Conservation (phyloP, 2,113 vertebrate genomes). For the Trogon surrucura region DNA sequence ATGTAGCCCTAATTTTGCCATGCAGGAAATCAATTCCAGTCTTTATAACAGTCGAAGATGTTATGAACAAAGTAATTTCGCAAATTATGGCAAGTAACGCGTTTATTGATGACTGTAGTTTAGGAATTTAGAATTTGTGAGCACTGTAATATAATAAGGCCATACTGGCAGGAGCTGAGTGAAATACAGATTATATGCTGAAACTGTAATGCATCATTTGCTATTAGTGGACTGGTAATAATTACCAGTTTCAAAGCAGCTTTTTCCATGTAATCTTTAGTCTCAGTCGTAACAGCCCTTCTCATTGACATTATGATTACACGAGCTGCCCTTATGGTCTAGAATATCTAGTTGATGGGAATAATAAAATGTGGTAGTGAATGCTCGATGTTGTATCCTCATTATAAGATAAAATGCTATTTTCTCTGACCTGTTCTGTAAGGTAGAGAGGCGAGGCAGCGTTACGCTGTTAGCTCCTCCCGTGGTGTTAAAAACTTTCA, state of each 20-base stretch:
- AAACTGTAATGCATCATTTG: conserved; percentile 83
- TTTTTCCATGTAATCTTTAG: conserved; percentile 82
- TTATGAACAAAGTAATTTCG: conserved; percentile 84
- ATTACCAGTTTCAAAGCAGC: conserved; percentile 85
- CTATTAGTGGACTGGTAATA: conserved; percentile 86
- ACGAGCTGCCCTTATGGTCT: conserved; percentile 80
- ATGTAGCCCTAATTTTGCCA: conserved; percentile 79
- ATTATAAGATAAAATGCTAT: conserved; percentile 78
- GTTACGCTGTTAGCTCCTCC: conserved; percentile 52
- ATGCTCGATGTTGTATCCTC: conserved; percentile 74
- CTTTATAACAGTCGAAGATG: conserved; percentile 81
- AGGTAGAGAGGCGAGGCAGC: conserved; percentile 57
- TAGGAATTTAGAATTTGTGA: conserved; percentile 78
- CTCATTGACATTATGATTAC: conserved; percentile 86
- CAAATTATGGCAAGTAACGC: conserved; percentile 81
- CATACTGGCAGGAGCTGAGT: conserved; percentile 64
- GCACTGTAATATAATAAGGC: conserved; percentile 74
- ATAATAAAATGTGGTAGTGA: conserved; percentile 74
- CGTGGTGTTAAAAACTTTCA: conserved; percentile 38
- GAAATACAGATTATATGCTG: conserved; percentile 79
- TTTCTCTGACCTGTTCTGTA: conserved; percentile 77
- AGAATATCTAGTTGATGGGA: conserved; percentile 81
- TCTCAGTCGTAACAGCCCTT: conserved; percentile 82
- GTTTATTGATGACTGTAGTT: conserved; percentile 83
- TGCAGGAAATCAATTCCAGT: conserved; percentile 80